phyloP scores from a whole-genome alignment of 2,113 vertebrate genomes.

The Anolis carolinensis region DNA sequence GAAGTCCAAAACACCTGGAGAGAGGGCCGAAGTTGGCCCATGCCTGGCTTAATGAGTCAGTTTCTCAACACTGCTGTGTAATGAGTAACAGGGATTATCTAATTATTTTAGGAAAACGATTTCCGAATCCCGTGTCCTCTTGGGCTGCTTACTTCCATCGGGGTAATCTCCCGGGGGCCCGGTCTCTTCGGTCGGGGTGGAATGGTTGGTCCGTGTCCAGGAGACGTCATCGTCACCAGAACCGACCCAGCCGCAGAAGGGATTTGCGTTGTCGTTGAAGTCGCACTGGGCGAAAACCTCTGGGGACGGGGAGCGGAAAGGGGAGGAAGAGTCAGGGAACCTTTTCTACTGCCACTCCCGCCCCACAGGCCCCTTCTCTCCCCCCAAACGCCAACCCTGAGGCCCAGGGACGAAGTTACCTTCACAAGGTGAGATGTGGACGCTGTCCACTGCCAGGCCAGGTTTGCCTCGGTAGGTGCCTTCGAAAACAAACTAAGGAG shows the following conservation, averaged over 20 bases:
- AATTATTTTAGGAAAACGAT: neutral
- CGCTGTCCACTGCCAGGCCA: constrained; percentile 81
- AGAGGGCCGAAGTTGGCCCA: too few relatives aligned
- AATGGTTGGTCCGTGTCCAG: constrained; percentile 72
- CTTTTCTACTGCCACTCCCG: neutral
- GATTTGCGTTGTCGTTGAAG: constrained; percentile 61
- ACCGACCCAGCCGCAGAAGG: constrained; percentile 79
- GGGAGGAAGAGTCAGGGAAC: neutral
- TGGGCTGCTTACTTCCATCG: constrained; percentile 72
- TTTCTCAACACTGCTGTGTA: too few relatives aligned
- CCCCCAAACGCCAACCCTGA: too few relatives aligned
- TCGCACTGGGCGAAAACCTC: constrained; percentile 61
- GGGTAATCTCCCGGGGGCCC: constrained; percentile 81
- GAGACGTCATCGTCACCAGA: constrained; percentile 34
- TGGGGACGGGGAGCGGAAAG: neutral
- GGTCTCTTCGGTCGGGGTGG: constrained; percentile 55
- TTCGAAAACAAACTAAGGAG: constrained; percentile 78
- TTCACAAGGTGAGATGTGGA: constrained; percentile 72
- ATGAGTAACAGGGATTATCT: too few relatives aligned
- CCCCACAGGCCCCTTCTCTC: neutral
- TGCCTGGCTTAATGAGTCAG: too few relatives aligned
- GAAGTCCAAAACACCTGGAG: too few relatives aligned
- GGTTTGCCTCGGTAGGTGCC: constrained; percentile 75
- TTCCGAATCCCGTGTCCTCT: too few relatives aligned
- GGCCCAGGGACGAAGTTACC: constrained; percentile 52